phyloP scores from a whole-genome alignment of 2,888 invertebrate species.

The Colostygia pectinataria region DNA sequence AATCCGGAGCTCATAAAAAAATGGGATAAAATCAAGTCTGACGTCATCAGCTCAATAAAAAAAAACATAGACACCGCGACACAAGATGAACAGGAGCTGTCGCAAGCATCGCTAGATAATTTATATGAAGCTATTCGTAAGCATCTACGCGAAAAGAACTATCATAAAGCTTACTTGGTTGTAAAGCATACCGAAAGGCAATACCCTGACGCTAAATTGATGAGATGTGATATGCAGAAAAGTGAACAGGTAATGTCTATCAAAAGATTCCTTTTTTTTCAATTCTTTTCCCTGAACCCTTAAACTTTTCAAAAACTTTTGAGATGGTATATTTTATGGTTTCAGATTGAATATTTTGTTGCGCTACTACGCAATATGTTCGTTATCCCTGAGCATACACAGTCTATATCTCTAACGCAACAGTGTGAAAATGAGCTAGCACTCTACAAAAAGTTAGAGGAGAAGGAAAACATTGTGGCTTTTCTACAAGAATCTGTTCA shows the following conservation, averaged over 20 bases:
- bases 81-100: conserved; percentile 73
- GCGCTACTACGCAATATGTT: conserved; percentile 71
- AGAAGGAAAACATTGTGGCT: conserved; percentile 85
- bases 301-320: neutral
- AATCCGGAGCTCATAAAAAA: conserved; percentile 70
- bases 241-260: conserved; percentile 67
- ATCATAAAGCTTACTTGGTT: conserved; percentile 77
- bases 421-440: conserved; percentile 73
- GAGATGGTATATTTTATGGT: no score
- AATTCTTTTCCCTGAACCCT: neutral
- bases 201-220: conserved; percentile 72
- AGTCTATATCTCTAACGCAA: conserved; percentile 58
- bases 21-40: conserved; percentile 80
- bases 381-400: conserved; percentile 61
- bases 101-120: conserved; percentile 71
- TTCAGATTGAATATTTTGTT: conserved; percentile 72
- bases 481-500: conserved; percentile 87
- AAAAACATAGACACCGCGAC: conserved; percentile 71
- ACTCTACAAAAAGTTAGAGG: conserved; percentile 79
- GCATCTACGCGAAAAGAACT: conserved; percentile 73
- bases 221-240: conserved; percentile 74
- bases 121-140: conserved; percentile 69
- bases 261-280: neutral
- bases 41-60: conserved; percentile 75
- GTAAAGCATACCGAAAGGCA: conserved; percentile 75